These are phyloP conservation scores for Pachypanchax playfairii DNA, from an alignment of 2,113 vertebrate species.

Conservation along the genomic window DNA sequence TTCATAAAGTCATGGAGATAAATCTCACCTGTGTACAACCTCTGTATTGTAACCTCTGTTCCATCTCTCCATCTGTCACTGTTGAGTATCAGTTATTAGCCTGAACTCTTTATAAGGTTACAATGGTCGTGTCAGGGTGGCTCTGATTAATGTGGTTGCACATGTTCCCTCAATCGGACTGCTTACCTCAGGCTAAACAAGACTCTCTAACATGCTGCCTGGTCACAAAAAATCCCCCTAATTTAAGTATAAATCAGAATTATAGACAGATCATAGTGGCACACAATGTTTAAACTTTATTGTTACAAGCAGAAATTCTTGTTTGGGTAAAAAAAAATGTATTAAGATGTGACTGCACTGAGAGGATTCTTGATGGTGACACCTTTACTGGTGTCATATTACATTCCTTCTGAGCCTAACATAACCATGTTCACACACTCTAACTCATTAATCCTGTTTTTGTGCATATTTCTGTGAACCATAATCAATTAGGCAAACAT, in stretches of 20 bases:
- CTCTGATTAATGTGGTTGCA: slow-evolving; percentile 68
- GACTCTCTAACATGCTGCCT: slow-evolving; percentile 8
- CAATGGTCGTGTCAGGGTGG: slow-evolving; percentile 72
- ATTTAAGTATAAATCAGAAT: slow-evolving; percentile 5
- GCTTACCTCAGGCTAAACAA: slow-evolving; percentile 35
- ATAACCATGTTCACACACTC: too few relatives aligned
- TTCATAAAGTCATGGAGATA: slow-evolving; percentile 46
- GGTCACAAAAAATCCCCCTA: neutral
- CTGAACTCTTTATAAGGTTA: slow-evolving; percentile 69
- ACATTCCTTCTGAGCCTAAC: too few relatives aligned
- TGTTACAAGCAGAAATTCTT: too few relatives aligned
- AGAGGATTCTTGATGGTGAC: too few relatives aligned
- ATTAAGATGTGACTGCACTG: too few relatives aligned
- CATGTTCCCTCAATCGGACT: slow-evolving; percentile 32
- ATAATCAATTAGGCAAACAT: slow-evolving; percentile 15
- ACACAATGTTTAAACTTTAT: too few relatives aligned
- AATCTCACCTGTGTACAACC: slow-evolving; percentile 40
- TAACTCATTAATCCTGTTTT: too few relatives aligned
- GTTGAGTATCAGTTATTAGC: slow-evolving; percentile 66
- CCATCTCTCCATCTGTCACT: slow-evolving; percentile 57
- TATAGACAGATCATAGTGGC: neutral
- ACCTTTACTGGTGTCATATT: too few relatives aligned
- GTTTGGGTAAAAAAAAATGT: too few relatives aligned
- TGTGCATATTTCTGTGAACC: neutral
- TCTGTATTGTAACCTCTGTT: slow-evolving; percentile 51